phyloP scores from a whole-genome alignment of 2,888 invertebrate species.

The Lithophane semibrunnea region DNA sequence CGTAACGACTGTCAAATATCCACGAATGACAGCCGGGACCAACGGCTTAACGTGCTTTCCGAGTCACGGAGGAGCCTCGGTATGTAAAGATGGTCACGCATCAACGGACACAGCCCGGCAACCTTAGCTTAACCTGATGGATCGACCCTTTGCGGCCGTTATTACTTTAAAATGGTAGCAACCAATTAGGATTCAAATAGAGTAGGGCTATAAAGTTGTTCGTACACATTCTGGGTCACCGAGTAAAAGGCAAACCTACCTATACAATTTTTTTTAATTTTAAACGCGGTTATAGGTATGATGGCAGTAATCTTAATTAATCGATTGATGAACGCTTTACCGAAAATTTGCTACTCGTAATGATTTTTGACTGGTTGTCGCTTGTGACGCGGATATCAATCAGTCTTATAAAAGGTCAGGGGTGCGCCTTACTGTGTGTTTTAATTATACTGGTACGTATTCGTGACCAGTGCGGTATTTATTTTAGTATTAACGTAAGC shows the following conservation, averaged over 20 bases:
- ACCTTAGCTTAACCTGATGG: too few relatives aligned
- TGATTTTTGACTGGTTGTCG: background rate
- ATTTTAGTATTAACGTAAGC: too few relatives aligned
- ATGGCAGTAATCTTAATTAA: conserved; percentile 4
- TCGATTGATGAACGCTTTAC: conserved; percentile 8
- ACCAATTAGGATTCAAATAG: background rate
- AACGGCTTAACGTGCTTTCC: too few relatives aligned
- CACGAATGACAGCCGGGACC: too few relatives aligned
- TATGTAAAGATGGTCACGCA: too few relatives aligned
- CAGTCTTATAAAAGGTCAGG: conserved; percentile 3
- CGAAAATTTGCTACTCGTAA: background rate
- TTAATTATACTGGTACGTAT: background rate
- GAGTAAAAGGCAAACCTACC: background rate
- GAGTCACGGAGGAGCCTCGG: too few relatives aligned
- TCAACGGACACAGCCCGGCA: too few relatives aligned
- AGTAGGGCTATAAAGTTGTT: background rate
- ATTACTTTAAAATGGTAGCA: too few relatives aligned
- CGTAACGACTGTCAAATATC: too few relatives aligned
- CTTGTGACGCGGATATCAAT: conserved; percentile 15
- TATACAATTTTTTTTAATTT: background rate
- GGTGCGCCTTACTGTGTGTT: background rate
- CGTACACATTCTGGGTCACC: background rate
- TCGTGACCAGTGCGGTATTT: too few relatives aligned
- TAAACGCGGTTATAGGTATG: background rate
- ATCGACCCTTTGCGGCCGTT: too few relatives aligned